Evolutionary conservation across 2,113 vertebrate species (phyloP).

Genomic region (Lethenteron camtschaticum): DNA sequence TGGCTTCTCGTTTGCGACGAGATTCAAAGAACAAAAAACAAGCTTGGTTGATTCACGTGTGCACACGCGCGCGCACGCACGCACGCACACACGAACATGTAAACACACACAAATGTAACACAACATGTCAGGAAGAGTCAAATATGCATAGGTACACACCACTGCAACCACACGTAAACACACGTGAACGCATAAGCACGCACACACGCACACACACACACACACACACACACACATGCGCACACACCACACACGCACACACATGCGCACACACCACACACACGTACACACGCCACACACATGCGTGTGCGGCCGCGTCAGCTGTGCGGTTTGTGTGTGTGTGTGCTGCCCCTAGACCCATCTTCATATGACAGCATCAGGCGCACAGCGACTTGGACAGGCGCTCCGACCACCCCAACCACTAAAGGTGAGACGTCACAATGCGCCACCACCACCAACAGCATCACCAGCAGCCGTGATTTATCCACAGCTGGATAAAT

Average conservation of each 20-base stretch:
- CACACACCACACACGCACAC: not conserved
- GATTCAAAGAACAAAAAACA: no score
- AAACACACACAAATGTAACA: not conserved
- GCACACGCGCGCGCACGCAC: not conserved
- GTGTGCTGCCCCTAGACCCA: no score
- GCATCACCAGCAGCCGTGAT: no score
- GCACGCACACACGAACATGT: not conserved
- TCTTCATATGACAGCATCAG: no score
- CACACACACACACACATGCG: not conserved
- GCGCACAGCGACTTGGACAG: conserved; percentile 6
- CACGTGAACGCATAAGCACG: not conserved
- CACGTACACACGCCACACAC: not conserved
- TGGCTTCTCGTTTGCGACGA: no score
- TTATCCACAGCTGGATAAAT: no score
- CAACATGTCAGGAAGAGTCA: not conserved
- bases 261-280: not conserved
- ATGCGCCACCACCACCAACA: no score
- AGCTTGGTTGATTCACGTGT: not conserved
- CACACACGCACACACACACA: conserved; percentile 4
- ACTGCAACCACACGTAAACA: not conserved
- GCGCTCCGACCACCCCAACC: not conserved
- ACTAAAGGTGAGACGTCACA: not conserved
- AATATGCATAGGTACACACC: not conserved
- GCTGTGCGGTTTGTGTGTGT: no score
- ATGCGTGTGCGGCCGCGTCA: not conserved